Base-by-base conservation (phyloP, 2,113 vertebrate genomes). In the Gobius niger region DNA sequence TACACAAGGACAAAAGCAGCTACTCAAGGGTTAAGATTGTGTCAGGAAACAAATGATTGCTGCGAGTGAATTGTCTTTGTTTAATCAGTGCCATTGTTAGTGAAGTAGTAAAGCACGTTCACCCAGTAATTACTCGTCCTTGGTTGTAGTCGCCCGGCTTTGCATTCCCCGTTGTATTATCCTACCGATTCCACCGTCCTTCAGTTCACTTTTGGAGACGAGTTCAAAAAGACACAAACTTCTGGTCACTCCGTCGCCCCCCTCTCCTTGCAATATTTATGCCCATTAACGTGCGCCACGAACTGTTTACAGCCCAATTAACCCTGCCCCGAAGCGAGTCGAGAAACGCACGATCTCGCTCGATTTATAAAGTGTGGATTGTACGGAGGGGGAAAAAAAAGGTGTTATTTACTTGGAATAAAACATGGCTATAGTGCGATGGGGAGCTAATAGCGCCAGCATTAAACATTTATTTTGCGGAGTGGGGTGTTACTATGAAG, bases 301-400 rank as follows among this genome's bases (percentile, higher is more conserved):
- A 46, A 14, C 70, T 73, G 77, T 76, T 85, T 80, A 72, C 71
- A 83, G 67, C 60, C 50, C 73, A 81, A 77, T 82, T 88, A 84
- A 69, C 71, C 67, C 79, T 72, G 70, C 59, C 74, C 70, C n/a
- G 63, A 12, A 63, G 77, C 44, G n/a, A 62, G 68, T 12, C 50
- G 44, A 70, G 54, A 42, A 47, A 71, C 18, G 11, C 19, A 44
- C 50, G 46, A 70, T 71, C 57, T 67, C 62, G 63, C 40, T 40
- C 60, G 65, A 61, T 68, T 61, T 24, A 34, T 40, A 47, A 65
- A 13, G 50, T 40, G 46, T 60, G 40, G 57, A 61, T 47, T 42
- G 16, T 52, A 47, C 12, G 24, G n/a, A n/a, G n/a, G n/a, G 24
- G 24, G 5, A 3, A 7, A 19, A 61, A 70, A 51, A 70, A 65